Evolutionary conservation across 2,113 vertebrate genomes (phyloP).

Genomic region (Felis chaus): DNA sequence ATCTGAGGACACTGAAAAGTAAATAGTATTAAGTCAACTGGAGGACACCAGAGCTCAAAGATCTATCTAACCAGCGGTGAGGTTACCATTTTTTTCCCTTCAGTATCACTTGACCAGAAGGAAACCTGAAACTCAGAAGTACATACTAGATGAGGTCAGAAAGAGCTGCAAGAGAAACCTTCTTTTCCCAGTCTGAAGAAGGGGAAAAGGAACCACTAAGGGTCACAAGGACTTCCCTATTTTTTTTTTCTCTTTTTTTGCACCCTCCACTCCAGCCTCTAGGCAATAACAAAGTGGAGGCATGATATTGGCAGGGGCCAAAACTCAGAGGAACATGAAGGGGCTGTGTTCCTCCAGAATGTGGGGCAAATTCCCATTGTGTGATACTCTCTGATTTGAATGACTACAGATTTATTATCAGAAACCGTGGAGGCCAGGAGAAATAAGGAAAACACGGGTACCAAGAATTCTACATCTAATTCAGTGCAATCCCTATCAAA

Average conservation of each 20-base stretch:
- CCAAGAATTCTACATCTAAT: not conserved
- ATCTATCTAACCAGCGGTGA: not conserved
- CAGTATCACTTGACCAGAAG: not conserved
- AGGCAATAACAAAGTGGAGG: not conserved
- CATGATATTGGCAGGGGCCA: not conserved
- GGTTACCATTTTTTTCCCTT: not conserved
- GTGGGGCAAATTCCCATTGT: not conserved
- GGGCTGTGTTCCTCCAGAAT: not conserved
- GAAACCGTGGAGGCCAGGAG: not conserved
- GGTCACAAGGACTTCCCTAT: not conserved
- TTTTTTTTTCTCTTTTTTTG: not conserved
- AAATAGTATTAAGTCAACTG: not conserved
- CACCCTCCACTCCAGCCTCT: not conserved
- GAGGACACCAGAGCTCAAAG: not conserved
- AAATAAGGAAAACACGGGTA: not conserved
- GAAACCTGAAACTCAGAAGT: not conserved
- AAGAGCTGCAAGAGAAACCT: not conserved
- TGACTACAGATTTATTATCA: not conserved
- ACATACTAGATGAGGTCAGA: not conserved
- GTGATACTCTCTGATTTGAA: not conserved
- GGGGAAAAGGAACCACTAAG: not conserved
- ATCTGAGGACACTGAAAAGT: not conserved
- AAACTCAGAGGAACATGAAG: not conserved
- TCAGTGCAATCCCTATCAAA: not conserved
- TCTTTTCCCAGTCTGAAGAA: not conserved